Conservation (phyloP, 1,140 invertebrate genomes). For the Hydropsyche tenuis region DNA sequence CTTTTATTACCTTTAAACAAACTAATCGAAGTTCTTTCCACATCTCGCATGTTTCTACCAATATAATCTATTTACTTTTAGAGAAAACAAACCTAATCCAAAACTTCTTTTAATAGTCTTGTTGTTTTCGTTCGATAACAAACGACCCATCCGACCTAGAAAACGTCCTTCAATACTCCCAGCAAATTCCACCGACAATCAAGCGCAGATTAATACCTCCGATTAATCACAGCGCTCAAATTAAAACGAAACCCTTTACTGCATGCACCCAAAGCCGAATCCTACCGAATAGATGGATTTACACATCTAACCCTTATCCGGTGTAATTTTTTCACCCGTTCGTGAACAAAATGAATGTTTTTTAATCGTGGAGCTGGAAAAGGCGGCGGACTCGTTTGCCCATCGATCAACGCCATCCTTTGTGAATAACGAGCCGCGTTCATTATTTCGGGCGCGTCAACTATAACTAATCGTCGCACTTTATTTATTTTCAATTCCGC, state of each 20-base stretch:
- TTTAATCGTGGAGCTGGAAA: slow-evolving; percentile 30
- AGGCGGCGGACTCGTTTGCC: slow-evolving; percentile 9
- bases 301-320: slow-evolving; percentile 19
- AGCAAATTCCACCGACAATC: slow-evolving; percentile 1
- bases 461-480: slow-evolving; percentile 21
- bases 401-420: slow-evolving; percentile 34
- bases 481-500: slow-evolving; percentile 7
- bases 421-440: not conserved
- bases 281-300: not conserved
- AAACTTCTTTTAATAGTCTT: slow-evolving; percentile 8
- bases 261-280: not conserved
- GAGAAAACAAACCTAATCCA: slow-evolving; percentile 1
- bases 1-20: no score
- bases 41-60: no score
- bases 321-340: not conserved
- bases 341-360: slow-evolving; percentile 37
- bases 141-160: not conserved
- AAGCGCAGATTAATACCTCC: no score
- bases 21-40: no score
- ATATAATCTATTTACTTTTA: not conserved
- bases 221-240: not conserved
- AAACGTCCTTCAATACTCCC: not conserved
- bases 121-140: slow-evolving; percentile 9
- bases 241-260: not conserved
- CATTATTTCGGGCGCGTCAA: slow-evolving; percentile 25